Evolutionary conservation across 2,797 vertebrate species (phyloP).

Genomic region (Typhlichthys subterraneus): DNA sequence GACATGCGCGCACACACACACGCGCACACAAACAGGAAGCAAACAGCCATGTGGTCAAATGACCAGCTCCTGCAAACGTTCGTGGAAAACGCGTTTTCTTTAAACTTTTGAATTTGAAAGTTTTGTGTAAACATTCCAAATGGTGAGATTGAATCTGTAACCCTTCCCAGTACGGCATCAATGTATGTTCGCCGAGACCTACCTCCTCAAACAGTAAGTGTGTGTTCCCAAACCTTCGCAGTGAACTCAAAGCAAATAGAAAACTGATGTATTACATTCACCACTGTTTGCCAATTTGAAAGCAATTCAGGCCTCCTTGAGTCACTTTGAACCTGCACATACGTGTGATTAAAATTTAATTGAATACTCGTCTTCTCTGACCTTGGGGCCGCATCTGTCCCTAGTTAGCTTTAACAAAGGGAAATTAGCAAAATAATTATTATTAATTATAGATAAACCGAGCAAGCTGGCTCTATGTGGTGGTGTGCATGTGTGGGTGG

Average conservation of each 20-base stretch:
- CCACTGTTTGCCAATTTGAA: too few species aligned
- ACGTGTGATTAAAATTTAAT: constrained; percentile 66
- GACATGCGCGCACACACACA: constrained; percentile 41
- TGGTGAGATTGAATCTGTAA: too few species aligned
- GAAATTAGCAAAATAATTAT: constrained; percentile 56
- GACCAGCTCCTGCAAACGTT: too few species aligned
- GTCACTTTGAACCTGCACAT: constrained; percentile 57
- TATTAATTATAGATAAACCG: constrained; percentile 50
- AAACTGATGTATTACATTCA: too few species aligned
- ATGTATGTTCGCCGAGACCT: constrained; percentile 5
- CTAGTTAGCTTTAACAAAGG: constrained; percentile 52
- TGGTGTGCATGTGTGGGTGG: constrained; percentile 21
- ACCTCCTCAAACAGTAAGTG: constrained; percentile 11
- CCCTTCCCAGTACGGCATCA: too few species aligned
- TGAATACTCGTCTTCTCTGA: constrained; percentile 47
- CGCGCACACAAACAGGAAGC: neutral
- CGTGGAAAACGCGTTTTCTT: too few species aligned
- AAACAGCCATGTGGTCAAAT: too few species aligned
- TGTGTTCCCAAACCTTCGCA: too few species aligned
- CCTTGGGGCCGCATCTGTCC: constrained; percentile 56
- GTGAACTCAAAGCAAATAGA: too few species aligned
- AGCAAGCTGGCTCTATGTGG: constrained; percentile 21
- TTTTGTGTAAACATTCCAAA: too few species aligned
- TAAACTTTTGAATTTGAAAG: too few species aligned
- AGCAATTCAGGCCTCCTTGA: too few species aligned